Percentiles rank a stretch among this genome's conserved stretches.
phyloP scores from a whole-genome alignment of 2,888 invertebrate species.

The Mermis nigrescens region DNA sequence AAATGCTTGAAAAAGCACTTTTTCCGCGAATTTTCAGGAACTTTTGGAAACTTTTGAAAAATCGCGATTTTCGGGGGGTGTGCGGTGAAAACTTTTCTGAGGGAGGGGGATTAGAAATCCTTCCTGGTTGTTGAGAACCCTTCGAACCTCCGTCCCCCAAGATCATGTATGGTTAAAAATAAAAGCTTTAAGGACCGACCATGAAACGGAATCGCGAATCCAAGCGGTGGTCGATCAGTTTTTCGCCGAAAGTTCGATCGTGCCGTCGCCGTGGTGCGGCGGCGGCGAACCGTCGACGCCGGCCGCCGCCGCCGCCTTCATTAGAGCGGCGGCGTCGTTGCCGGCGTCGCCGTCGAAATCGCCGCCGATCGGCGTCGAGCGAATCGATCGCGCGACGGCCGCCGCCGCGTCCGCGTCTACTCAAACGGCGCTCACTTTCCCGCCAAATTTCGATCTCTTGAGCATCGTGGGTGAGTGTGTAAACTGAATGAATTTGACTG shows the following conservation, averaged over 20 bases:
- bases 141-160: too few species aligned
- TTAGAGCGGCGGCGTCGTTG: too few species aligned
- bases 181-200: conserved; percentile 1
- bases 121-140: background rate
- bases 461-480: background rate
- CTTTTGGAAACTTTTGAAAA: too few species aligned
- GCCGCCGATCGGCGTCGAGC: background rate
- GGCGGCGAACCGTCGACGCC: background rate
- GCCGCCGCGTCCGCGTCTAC: background rate
- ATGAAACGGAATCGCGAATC: background rate
- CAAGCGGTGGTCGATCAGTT: conserved; percentile 6
- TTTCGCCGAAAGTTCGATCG: conserved; percentile 15
- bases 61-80: too few species aligned
- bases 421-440: background rate
- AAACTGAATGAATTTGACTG: too few species aligned
- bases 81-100: too few species aligned
- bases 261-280: background rate
- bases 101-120: too few species aligned
- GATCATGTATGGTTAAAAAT: too few species aligned
- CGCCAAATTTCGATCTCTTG: background rate
- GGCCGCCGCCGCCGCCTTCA: background rate
- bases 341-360: background rate
- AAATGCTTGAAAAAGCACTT: too few species aligned
- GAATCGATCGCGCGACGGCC: background rate
- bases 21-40: too few species aligned